These are phyloP conservation scores for Sebastes hubbsi DNA, from an alignment of 2,797 vertebrate genomes.

Conservation along the genomic window DNA sequence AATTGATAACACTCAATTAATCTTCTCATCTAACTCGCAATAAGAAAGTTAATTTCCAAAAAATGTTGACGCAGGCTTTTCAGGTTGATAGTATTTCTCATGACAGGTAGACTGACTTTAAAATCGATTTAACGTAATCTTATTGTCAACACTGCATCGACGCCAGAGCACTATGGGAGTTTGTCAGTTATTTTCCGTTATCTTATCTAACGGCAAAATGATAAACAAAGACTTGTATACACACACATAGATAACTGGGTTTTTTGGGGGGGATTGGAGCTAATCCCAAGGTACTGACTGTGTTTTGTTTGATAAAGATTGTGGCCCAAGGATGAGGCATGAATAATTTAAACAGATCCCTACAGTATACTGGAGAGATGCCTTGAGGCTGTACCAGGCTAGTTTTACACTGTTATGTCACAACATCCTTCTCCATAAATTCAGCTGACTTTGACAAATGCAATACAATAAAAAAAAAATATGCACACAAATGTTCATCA, in stretches of 20 bases:
- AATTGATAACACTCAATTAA: neutral
- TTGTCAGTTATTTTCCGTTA: neutral
- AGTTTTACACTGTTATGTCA: neutral
- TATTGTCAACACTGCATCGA: neutral
- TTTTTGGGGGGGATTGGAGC: neutral
- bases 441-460: neutral
- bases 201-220: neutral
- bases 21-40: neutral
- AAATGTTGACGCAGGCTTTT: neutral
- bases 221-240: neutral
- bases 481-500: neutral
- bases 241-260: neutral
- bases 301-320: constrained; percentile 37
- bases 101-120: neutral
- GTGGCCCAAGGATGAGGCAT: constrained; percentile 19
- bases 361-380: constrained; percentile 14
- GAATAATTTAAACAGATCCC: constrained; percentile 25
- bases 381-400: constrained; percentile 6
- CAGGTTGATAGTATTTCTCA: neutral
- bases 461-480: neutral
- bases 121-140: neutral
- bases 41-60: neutral
- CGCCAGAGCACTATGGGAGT: neutral
- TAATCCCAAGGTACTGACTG: neutral
- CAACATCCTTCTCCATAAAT: neutral